A percentile compares a stretch with the other conserved stretches of the same genome.
These are phyloP conservation scores for Drosophila affinis DNA, from an alignment of 2,888 invertebrate genomes.

Conservation along the genomic window DNA sequence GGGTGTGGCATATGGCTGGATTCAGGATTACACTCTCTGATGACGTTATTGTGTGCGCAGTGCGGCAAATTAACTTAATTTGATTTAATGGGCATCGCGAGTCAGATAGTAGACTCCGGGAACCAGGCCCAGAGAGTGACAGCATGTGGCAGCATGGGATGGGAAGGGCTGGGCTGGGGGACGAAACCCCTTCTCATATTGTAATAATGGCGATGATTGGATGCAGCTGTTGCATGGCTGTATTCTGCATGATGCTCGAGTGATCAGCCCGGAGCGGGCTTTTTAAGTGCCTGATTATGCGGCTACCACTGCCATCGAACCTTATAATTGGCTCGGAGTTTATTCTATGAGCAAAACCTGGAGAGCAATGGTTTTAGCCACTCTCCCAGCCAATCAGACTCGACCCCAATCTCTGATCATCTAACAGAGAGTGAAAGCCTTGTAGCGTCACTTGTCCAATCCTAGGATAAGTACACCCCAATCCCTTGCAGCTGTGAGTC, in stretches of 20 bases:
- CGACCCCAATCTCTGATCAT: neutral
- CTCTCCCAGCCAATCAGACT: neutral
- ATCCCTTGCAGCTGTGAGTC: neutral
- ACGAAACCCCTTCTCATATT: neutral
- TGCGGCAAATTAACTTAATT: conserved; percentile 69
- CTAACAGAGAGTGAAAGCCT: neutral
- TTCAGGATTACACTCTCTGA: conserved; percentile 50
- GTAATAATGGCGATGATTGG: conserved; percentile 19
- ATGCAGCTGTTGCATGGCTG: neutral
- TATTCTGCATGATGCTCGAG: neutral
- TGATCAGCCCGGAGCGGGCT: conserved; percentile 11
- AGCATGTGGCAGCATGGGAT: neutral
- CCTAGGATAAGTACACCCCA: neutral
- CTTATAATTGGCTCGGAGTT: no score
- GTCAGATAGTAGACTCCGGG: neutral
- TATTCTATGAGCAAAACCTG: no score
- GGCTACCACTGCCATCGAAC: neutral
- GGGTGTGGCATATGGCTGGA: conserved; percentile 10
- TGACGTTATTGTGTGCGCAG: conserved; percentile 68
- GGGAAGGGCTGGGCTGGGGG: neutral
- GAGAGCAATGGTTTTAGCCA: no score
- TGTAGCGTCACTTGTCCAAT: neutral
- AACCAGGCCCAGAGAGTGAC: neutral
- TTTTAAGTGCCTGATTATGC: neutral
- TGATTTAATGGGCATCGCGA: conserved; percentile 63